phyloP scores from a whole-genome alignment of 2,113 vertebrate genomes.

The Tricholaema leucomelas region DNA sequence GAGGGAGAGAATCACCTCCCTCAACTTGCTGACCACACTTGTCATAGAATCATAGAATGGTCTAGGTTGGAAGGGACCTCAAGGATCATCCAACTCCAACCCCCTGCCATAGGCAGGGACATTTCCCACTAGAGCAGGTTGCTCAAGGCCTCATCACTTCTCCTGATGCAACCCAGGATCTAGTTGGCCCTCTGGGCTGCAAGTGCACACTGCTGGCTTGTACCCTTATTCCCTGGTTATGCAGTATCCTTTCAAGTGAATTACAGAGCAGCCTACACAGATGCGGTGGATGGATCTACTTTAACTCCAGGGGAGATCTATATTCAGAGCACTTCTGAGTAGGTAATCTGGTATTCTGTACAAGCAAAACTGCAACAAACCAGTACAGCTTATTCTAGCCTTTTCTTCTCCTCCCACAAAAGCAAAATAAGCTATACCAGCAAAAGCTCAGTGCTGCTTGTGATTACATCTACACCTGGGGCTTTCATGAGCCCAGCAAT shows the following conservation, averaged over 20 bases:
- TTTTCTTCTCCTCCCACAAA: conserved; percentile 47
- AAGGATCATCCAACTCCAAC: too few relatives aligned
- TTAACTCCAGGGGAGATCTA: neutral
- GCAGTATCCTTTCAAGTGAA: neutral
- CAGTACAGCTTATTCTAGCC: conserved; percentile 44
- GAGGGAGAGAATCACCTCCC: too few relatives aligned
- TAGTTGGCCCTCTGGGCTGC: too few relatives aligned
- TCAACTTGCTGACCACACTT: too few relatives aligned
- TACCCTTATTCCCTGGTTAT: neutral
- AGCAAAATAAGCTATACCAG: conserved; percentile 47
- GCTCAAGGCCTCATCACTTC: too few relatives aligned
- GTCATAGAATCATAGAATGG: too few relatives aligned
- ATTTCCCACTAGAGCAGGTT: too few relatives aligned
- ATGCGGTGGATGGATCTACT: neutral
- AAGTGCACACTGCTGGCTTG: too few relatives aligned
- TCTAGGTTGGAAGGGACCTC: too few relatives aligned
- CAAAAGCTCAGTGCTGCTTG: conserved; percentile 36
- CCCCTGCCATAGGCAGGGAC: too few relatives aligned
- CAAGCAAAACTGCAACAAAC: conserved; percentile 49
- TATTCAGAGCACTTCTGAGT: conserved; percentile 39
- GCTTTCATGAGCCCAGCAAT: conserved; percentile 42
- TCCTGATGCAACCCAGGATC: too few relatives aligned
- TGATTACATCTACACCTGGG: conserved; percentile 61
- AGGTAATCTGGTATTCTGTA: conserved; percentile 50
- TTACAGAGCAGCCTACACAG: neutral